Base-by-base conservation (phyloP, 2,888 invertebrate species). In the Coenonympha arcania region DNA sequence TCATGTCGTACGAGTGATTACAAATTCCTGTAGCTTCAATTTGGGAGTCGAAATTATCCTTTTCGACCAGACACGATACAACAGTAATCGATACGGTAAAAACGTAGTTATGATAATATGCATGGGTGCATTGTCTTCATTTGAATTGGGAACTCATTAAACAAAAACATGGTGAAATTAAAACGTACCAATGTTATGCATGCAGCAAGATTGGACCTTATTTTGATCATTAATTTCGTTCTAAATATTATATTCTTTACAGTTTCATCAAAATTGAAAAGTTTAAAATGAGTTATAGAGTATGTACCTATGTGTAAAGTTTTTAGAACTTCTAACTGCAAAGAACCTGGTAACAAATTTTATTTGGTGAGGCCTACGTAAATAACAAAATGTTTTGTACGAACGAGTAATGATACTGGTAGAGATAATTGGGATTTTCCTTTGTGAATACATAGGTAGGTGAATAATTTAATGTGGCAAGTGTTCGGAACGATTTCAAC, bases 401-500 rank as follows among this genome's bases (percentile, higher is more conserved):
- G 30, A 6, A 40, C n/a, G n/a, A n/a, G n/a, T n/a, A n/a, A n/a
- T n/a, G 34, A 45, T 42, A 20, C 28, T 30, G 24, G 33, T 31
- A 36, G 41, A 39, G 47, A 41, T 50, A 54, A 58, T 56, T 59
- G 51, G 59, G 58, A 48, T 54, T 56, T 57, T 54, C 57, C 53
- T 54, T 52, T 59, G 50, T 54, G 48, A 50, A 50, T 51, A 51
- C 48, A 42, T 56, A 56, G 40, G 66, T 56, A 56, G 45, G 67
- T 73, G 71, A 66, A 73, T 77, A 81, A 83, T 80, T 77, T 76
- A 73, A 75, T 73, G 74, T 73, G 72, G 75, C 73, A 82, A 84
- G 74, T 78, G 79, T 70, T 78, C 71, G 76, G 78, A 83, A 82
- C 81, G 74, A 74, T 75, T 45, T 76, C 79, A 69, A 79, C 78